Evolutionary conservation across 2,888 invertebrate genomes (phyloP), one percentile per base, ranked within the genome.

Genomic region (Clanis bilineata): DNA sequence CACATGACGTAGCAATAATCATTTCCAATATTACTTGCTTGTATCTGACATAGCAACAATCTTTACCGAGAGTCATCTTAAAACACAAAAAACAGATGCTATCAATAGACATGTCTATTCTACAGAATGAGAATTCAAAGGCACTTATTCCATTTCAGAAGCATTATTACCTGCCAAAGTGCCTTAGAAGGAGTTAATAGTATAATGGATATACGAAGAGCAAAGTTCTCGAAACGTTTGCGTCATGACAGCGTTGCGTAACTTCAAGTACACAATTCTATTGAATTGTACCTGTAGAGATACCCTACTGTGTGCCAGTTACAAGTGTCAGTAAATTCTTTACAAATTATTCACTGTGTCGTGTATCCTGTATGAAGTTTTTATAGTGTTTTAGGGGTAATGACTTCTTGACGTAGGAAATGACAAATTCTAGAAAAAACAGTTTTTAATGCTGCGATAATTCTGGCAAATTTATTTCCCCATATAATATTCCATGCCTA

Each of bases 231-330:
- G 21, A 60, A 25, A 51, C 15, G 45, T 60, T 55, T 57, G 43
- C 56, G 55, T 64, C 60, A 60, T 51, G 57, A 58, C 18, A 28
- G 43, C 44, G 58, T 68, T 64, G 58, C 64, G 59, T 60, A 63
- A 66, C 39, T 51, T 51, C 32, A 57, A 23, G 32, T 56, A 59
- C 56, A 38, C 55, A 58, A 58, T 39, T 47, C 47, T 51, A 51
- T 39, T 58, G 51, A 25, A 47, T 38, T 39, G 51, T 51, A 58
- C 58, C 51, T 58, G 58, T 56, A 25, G 47, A 23, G 9, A 47
- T 51, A 39, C 58, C 58, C 38, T 57, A 57, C 57, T 18, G 18
- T 51, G 32, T 18, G 38, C 51, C 23, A 38, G 18, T 22, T 38
- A 25, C 51, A 58, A 51, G 39, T 51, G 51, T 39, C 51, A 23